These are phyloP conservation scores for Molothrus aeneus DNA, from an alignment of 2,797 vertebrate species.

Conservation along the genomic window DNA sequence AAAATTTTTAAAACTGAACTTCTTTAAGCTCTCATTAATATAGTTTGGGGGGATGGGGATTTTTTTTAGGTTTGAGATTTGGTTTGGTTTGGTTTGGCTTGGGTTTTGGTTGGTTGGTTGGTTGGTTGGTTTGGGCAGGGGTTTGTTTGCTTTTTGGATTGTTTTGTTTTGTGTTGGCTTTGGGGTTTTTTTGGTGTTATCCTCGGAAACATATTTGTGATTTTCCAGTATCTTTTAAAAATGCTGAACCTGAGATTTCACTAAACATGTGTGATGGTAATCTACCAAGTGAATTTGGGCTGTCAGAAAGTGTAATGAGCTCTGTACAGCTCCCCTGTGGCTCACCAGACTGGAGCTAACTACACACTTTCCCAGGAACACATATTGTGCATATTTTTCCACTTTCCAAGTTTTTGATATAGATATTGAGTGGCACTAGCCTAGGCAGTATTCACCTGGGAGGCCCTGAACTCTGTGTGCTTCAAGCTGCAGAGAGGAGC, in stretches of 20 bases:
- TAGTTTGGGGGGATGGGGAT: too few relatives aligned
- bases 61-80: background rate
- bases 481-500: background rate
- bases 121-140: background rate
- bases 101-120: background rate
- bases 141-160: background rate
- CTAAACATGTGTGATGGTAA: background rate
- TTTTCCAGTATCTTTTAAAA: background rate
- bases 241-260: background rate
- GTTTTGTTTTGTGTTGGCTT: background rate
- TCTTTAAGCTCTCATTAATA: background rate
- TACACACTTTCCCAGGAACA: background rate
- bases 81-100: too few relatives aligned
- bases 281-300: background rate
- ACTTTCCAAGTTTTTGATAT: background rate
- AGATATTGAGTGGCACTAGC: accelerated
- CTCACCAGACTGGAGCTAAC: background rate
- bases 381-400: background rate
- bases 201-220: background rate
- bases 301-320: background rate
- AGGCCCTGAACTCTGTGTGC: accelerated
- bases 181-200: background rate
- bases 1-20: background rate
- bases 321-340: background rate
- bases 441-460: background rate